phyloP scores from a whole-genome alignment of 2,888 invertebrate species.

The Noctuana brunneofusca region DNA sequence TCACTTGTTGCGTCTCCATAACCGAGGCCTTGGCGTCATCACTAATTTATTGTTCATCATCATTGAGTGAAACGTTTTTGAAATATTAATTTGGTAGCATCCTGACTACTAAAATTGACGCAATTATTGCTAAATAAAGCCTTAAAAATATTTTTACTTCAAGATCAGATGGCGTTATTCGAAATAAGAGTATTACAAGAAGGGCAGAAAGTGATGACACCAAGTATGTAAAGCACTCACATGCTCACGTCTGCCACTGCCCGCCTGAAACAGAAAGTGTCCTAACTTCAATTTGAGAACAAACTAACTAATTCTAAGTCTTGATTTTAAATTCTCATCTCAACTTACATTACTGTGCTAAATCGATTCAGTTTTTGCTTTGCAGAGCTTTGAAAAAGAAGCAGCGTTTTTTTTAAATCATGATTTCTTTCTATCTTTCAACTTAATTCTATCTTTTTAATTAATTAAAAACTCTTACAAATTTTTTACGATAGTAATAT shows the following conservation, averaged over 20 bases:
- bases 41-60: conserved; percentile 13
- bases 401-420: no score
- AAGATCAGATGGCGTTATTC: not conserved
- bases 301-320: not conserved
- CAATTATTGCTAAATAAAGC: not conserved
- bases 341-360: no score
- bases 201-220: conserved; percentile 17
- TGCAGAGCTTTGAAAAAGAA: no score
- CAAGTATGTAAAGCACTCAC: conserved; percentile 13
- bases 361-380: no score
- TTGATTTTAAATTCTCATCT: no score
- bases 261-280: conserved; percentile 34
- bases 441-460: no score
- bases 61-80: not conserved
- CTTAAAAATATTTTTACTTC: not conserved
- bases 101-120: not conserved
- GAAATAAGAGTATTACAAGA: not conserved
- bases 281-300: conserved; percentile 26
- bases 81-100: not conserved
- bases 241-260: conserved; percentile 29
- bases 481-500: no score
- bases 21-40: conserved; percentile 8
- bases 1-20: conserved; percentile 19
- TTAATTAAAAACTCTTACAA: no score
- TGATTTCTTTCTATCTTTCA: no score